Conservation (phyloP, 2,113 vertebrate genomes). For the Chiloscyllium plagiosum region DNA sequence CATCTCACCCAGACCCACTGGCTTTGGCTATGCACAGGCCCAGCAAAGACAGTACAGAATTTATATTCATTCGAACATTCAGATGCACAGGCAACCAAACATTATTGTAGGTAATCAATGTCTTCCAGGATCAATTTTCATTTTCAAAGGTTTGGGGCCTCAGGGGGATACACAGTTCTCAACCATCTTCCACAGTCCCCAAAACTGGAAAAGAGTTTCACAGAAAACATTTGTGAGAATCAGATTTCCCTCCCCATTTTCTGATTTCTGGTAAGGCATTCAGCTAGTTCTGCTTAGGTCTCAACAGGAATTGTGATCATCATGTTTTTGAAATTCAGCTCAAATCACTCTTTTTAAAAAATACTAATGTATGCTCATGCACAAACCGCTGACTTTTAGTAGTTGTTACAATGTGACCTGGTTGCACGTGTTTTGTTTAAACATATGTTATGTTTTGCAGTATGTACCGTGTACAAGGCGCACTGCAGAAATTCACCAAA, state of each 20-base stretch:
- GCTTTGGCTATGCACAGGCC: neutral
- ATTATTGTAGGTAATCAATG: neutral
- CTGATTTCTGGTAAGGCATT: neutral
- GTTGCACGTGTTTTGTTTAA: neutral
- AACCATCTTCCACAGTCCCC: neutral
- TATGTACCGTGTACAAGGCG: too few species aligned
- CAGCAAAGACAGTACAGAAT: neutral
- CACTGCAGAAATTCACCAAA: too few species aligned
- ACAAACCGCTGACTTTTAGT: neutral
- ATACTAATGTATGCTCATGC: too few species aligned
- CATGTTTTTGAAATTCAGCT: neutral
- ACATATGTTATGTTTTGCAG: neutral
- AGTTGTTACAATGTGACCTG: neutral
- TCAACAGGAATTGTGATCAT: neutral
- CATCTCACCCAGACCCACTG: too few species aligned
- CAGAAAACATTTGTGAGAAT: neutral
- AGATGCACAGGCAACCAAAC: neutral
- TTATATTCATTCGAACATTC: neutral
- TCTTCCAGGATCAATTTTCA: neutral
- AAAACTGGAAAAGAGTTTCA: neutral
- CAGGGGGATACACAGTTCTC: neutral
- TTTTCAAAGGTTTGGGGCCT: neutral
- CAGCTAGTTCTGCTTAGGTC: neutral
- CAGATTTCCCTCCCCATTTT: neutral
- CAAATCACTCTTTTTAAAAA: neutral